Percentiles rank a stretch among this genome's conserved stretches.
Conservation (phyloP, 2,113 vertebrate genomes). For the Litocranius walleri region DNA sequence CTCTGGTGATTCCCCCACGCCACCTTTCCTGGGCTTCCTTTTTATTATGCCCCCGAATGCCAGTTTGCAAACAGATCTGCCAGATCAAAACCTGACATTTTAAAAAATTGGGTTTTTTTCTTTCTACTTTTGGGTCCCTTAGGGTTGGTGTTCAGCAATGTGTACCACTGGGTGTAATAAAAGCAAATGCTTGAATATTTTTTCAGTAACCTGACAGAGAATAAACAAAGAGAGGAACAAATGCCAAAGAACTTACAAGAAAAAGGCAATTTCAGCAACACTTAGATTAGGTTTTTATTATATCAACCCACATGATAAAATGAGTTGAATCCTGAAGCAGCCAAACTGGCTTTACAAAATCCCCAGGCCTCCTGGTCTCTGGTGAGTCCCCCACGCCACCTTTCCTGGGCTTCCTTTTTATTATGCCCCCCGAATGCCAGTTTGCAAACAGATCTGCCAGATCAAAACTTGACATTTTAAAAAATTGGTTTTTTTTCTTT, state of each 20-base stretch:
- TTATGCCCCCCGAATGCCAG: conserved; percentile 80
- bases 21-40: conserved; percentile 77
- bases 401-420: conserved; percentile 80
- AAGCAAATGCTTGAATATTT: conserved; percentile 81
- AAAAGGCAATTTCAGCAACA: no score
- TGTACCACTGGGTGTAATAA: conserved; percentile 79
- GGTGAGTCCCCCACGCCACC: conserved; percentile 67
- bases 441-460: conserved; percentile 82
- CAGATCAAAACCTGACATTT: conserved; percentile 82
- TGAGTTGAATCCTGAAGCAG: conserved; percentile 76
- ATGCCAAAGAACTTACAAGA: conserved; percentile 55
- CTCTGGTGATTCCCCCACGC: conserved; percentile 65
- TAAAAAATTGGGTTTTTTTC: conserved; percentile 74
- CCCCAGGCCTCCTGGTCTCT: conserved; percentile 61
- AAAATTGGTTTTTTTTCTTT: conserved; percentile 77
- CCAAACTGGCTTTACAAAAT: conserved; percentile 76
- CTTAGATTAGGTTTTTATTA: conserved; percentile 76
- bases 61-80: conserved; percentile 82
- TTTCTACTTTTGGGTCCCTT: conserved; percentile 77
- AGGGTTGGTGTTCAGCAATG: conserved; percentile 75
- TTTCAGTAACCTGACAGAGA: conserved; percentile 80
- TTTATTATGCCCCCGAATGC: conserved; percentile 82
- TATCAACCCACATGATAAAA: conserved; percentile 79
- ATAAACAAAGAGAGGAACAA: conserved; percentile 80
- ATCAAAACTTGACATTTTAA: conserved; percentile 81